Evolutionary conservation across 2,888 invertebrate genomes (phyloP), one percentile per base, ranked within the genome.

Genomic region (Brachyopa scutellaris): DNA sequence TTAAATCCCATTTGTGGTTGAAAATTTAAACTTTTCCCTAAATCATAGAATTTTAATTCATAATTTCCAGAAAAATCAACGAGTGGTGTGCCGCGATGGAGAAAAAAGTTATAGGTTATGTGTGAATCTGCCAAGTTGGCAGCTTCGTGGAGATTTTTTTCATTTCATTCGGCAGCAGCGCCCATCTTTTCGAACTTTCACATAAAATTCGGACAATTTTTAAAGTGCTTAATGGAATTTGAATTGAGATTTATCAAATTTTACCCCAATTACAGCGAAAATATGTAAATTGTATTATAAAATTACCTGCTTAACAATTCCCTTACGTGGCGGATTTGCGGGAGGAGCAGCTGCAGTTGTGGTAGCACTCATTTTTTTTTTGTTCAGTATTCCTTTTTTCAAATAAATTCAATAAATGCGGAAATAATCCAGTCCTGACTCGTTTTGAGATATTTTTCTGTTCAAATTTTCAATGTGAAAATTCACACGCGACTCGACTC

Each of bases 291-390:
- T 61, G 59, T 17, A 11, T 13, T 11, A 26, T 7, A 13, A 23
- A 86, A 88, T 88, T 87, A 90, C 90, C 87, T 90, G 90, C 85
- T 90, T 90, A 26, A 90, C 90, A 84, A 90, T 87, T 82, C 90
- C 90, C 84, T 86, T 88, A 49, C 88, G 86, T 69, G 88, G 86
- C 59, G 87, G 85, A 76, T 84, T 76, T 79, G 85, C 85, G 73
- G 87, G 87, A 86, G 88, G 87, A 80, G 88, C 85, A 87, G 88
- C 85, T 85, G 86, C 87, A 85, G 87, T 87, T 85, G 87, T 87
- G 87, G 89, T 87, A 84, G 88, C 86, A 73, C 69, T 84, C 79
- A 84, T 84, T 70, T 40, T 61, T 59, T 67, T 26, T 67, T 33
- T 42, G 29, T 55, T 51, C 49, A 36, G 79, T 38, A 42, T 72